A percentile compares a stretch with the other conserved stretches of the same genome.
Evolutionary conservation across 2,797 vertebrate genomes (phyloP).

Genomic region (Bradypodion pumilum): DNA sequence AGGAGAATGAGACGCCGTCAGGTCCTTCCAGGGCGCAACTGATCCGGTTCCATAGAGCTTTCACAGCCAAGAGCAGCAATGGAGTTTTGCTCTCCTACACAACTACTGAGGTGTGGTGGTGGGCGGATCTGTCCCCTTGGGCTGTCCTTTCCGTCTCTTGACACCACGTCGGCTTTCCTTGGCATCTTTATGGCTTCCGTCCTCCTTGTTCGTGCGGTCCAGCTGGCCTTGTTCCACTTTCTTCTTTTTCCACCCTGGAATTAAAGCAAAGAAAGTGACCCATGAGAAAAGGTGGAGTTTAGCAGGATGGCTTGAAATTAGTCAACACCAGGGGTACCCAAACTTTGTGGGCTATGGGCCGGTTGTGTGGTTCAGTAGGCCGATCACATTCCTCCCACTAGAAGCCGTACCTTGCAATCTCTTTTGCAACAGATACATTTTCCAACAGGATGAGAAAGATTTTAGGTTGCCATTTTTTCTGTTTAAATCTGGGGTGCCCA

Average conservation of each 20-base stretch:
- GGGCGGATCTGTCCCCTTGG: conserved; percentile 75
- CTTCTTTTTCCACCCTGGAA: conserved; percentile 54
- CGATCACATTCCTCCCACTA: too few relatives aligned
- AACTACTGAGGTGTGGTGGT: conserved; percentile 79
- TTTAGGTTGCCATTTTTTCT: too few relatives aligned
- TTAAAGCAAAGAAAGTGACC: conserved; percentile 15
- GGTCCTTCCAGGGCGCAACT: conserved; percentile 67
- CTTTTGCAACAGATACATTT: too few relatives aligned
- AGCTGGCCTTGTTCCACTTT: conserved; percentile 77
- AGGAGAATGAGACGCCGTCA: conserved; percentile 18
- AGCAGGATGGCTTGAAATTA: background rate
- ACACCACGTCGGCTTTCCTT: conserved; percentile 75
- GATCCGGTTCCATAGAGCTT: conserved; percentile 82
- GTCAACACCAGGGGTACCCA: too few relatives aligned
- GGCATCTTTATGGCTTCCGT: conserved; percentile 71
- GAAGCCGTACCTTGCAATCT: too few relatives aligned
- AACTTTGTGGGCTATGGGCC: too few relatives aligned
- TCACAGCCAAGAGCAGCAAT: conserved; percentile 85
- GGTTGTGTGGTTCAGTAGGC: too few relatives aligned
- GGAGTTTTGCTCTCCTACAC: conserved; percentile 65
- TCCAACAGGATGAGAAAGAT: too few relatives aligned
- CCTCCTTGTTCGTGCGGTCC: conserved; percentile 71
- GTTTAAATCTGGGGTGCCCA: background rate
- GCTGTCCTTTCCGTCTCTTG: conserved; percentile 84
- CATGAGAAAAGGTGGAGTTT: background rate